Evolutionary conservation across 1,140 invertebrate species (phyloP).

Genomic region (Myzus persicae): DNA sequence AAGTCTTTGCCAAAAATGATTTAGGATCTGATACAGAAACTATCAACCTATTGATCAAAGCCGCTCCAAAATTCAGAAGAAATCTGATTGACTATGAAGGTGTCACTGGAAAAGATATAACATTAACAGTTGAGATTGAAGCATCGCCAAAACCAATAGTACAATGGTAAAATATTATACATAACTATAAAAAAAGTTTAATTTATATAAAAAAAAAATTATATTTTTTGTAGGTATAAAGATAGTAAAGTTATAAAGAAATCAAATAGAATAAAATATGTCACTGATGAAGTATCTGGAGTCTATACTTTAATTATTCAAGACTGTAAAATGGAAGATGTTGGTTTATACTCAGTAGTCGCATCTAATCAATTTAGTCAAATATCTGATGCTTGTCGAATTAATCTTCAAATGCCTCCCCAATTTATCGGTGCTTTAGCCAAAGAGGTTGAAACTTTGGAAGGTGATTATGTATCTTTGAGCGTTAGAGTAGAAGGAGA

Average conservation of each 20-base stretch:
- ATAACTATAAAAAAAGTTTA: neutral
- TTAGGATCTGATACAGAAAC: conserved; percentile 81
- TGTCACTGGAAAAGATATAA: conserved; percentile 73
- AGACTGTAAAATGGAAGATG: conserved; percentile 82
- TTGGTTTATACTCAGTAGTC: conserved; percentile 91
- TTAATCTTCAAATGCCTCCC: conserved; percentile 80
- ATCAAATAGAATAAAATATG: conserved; percentile 75
- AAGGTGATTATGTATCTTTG: conserved; percentile 82
- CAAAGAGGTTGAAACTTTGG: conserved; percentile 73
- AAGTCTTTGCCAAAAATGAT: conserved; percentile 85
- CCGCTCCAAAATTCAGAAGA: conserved; percentile 82
- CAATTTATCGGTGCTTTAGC: conserved; percentile 76
- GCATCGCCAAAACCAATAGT: conserved; percentile 83
- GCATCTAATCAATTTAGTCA: conserved; percentile 89
- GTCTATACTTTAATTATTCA: conserved; percentile 81
- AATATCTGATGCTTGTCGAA: conserved; percentile 84
- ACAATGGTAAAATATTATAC: conserved; percentile 69
- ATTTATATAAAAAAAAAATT: neutral
- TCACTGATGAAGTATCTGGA: conserved; percentile 71
- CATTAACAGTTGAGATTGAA: conserved; percentile 81
- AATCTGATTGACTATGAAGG: conserved; percentile 73
- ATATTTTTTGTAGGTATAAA: conserved; percentile 70
- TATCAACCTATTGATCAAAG: conserved; percentile 80
- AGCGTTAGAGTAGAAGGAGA: conserved; percentile 83
- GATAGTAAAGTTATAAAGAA: conserved; percentile 78